Evolutionary conservation across 2,113 vertebrate genomes (phyloP), one percentile per base, ranked within the genome.

Genomic region (Conger conger): DNA sequence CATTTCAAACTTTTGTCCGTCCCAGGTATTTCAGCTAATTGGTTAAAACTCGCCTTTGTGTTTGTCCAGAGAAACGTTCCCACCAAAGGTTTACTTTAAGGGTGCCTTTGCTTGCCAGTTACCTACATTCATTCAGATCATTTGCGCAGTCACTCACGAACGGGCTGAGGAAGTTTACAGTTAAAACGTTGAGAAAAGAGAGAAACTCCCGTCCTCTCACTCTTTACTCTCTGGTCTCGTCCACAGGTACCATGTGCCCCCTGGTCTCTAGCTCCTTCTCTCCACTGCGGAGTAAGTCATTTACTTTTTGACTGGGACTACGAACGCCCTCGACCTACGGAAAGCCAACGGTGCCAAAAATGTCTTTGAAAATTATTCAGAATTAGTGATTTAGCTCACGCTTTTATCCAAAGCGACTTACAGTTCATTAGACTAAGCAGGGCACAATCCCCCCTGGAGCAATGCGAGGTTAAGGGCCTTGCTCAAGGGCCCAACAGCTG

Each of bases 171-270:
- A 63, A 23, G 20, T 63, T 33, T 73, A 9, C 5, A 73, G 68
- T 13, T 33, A 27, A n/a, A 15, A 30, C 13, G n/a, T 4, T 11
- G 4, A 73, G 68, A 79, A 16, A 16, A 20, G 9, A 23, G 36
- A 33, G 20, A 11, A 23, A n/a, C 20, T 23, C 3, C 16, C 16
- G 23, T 40, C 20, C 1, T 79, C 15, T 40, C 27, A 7, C 11
- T 79, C 38, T 38, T 79, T 33, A 63, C 81, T 38, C 77, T 85
- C 60, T 82, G n/a, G 80, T 95, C 89, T 93, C 90, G 90, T 94
- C 93, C 92, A 86, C 95, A 98, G 97, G 97, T 94, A 94, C 96
- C 27, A 88, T 95, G 85, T 97, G 96, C 93, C 96, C 96, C 90
- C 94, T 96, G 95, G 95, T 97, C 94, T 95, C 96, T 93, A 95